These are phyloP conservation scores for Orgyia antiqua DNA, from an alignment of 2,888 invertebrate species.

Conservation along the genomic window DNA sequence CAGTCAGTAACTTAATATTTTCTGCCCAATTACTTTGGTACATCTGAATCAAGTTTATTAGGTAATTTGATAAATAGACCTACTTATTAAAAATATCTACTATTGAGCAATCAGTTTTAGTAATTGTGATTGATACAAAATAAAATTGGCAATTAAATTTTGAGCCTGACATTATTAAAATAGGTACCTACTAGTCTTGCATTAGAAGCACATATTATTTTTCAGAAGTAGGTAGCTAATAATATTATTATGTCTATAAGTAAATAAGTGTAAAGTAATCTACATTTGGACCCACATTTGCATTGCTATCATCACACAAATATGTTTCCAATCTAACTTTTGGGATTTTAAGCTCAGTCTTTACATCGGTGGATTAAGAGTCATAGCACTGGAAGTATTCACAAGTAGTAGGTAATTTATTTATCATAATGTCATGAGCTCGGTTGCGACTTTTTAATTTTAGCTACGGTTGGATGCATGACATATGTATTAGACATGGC, in stretches of 20 bases:
- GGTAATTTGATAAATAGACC: no score
- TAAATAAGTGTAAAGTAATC: slow-evolving; percentile 11
- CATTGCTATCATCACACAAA: slow-evolving; percentile 12
- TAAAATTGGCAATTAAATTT: no score
- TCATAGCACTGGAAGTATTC: slow-evolving; percentile 76
- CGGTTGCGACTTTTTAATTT: slow-evolving; percentile 64
- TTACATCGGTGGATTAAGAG: slow-evolving; percentile 55
- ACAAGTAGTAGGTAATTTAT: slow-evolving; percentile 41
- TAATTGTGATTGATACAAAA: no score
- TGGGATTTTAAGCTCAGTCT: slow-evolving; percentile 51
- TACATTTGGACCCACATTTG: slow-evolving; percentile 19
- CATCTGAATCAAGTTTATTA: no score
- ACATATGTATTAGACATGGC: slow-evolving; percentile 86
- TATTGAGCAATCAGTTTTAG: no score
- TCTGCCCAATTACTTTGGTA: no score
- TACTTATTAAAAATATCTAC: no score
- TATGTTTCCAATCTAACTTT: slow-evolving; percentile 21
- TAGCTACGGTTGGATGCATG: slow-evolving; percentile 66
- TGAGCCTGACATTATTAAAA: slow-evolving; percentile 18
- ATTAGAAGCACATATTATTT: slow-evolving; percentile 1
- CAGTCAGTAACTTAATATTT: no score
- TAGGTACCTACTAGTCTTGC: slow-evolving; percentile 21
- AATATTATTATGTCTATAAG: slow-evolving; percentile 11
- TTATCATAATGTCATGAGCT: slow-evolving; percentile 57
- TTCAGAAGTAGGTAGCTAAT: slow-evolving; percentile 3